Conservation (phyloP, 2,113 vertebrate genomes). For the Anser cygnoides region DNA sequence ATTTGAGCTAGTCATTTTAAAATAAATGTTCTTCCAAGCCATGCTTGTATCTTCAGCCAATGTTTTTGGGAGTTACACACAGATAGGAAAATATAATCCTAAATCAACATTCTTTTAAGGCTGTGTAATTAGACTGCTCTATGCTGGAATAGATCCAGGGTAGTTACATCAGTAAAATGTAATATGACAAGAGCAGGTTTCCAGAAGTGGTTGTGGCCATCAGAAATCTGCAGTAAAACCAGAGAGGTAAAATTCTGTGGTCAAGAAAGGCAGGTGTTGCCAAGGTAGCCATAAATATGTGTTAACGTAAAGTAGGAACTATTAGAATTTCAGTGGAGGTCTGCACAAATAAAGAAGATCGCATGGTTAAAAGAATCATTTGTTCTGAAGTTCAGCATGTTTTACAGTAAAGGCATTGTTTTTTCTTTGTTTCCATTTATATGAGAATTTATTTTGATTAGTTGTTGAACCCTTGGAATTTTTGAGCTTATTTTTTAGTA, state of each 20-base stretch:
- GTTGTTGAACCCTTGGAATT: background rate
- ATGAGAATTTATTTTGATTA: background rate
- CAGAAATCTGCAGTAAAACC: constrained; percentile 25
- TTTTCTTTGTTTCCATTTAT: background rate
- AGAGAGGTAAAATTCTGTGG: constrained; percentile 16
- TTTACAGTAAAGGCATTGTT: background rate
- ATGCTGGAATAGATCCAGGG: background rate
- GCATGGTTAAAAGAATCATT: background rate
- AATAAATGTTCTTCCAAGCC: constrained; percentile 21
- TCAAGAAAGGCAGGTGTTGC: background rate
- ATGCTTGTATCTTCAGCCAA: background rate
- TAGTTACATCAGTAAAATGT: constrained; percentile 18
- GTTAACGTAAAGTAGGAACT: background rate
- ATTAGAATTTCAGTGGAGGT: background rate
- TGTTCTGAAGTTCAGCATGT: background rate
- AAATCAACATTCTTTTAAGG: constrained; percentile 50
- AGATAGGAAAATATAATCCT: constrained; percentile 23
- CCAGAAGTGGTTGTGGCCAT: constrained; percentile 18
- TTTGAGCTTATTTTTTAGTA: background rate
- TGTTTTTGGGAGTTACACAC: background rate
- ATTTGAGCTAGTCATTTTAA: background rate
- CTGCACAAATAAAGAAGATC: background rate
- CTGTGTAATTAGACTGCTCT: constrained; percentile 11
- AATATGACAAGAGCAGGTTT: constrained; percentile 11
- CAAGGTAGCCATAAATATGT: background rate